Evolutionary conservation across 1,140 invertebrate genomes (phyloP).

Genomic region (Muscidifurax raptorellus): DNA sequence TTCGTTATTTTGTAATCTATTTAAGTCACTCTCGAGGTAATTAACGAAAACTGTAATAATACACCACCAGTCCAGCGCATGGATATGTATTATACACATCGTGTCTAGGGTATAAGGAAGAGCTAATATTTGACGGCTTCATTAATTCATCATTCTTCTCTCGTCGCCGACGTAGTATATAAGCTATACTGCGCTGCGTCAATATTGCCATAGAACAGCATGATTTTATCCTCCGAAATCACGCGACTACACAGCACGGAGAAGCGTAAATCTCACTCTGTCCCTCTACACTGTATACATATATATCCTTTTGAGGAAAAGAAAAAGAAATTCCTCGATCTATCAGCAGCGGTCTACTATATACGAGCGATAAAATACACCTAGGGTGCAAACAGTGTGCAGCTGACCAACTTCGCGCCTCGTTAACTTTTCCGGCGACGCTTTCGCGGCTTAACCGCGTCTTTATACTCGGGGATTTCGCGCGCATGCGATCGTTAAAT

Average conservation of each 20-base stretch:
- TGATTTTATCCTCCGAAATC: background rate
- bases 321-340: no score
- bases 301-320: background rate
- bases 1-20: no score
- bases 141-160: background rate
- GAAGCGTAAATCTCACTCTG: background rate
- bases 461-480: background rate
- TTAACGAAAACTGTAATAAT: background rate
- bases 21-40: background rate
- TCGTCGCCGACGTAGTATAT: background rate
- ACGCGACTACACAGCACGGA: background rate
- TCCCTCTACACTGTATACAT: background rate
- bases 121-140: background rate
- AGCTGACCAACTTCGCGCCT: conserved; percentile 23
- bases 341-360: background rate
- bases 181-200: background rate
- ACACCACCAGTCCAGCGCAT: background rate
- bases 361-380: background rate
- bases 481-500: background rate
- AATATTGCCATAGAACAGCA: background rate
- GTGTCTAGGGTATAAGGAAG: background rate
- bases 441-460: background rate
- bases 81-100: no score
- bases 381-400: background rate
- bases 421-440: conserved; percentile 16